Base-by-base conservation (phyloP, 2,888 invertebrate species). In the Andrena minutula region DNA sequence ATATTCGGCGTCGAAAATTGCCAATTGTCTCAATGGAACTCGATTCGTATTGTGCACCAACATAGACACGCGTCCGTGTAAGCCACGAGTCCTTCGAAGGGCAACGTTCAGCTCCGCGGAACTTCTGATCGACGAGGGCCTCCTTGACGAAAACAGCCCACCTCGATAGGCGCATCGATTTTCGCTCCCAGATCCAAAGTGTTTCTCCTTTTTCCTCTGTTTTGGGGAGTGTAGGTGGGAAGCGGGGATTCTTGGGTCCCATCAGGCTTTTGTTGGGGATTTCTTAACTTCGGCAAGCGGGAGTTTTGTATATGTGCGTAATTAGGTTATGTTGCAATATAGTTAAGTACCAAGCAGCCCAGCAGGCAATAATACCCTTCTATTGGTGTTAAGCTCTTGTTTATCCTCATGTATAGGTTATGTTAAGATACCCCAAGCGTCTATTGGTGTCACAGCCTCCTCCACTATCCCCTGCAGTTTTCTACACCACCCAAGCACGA, bases 1-100 rank as follows among this genome's bases (percentile, higher is more conserved):
- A 92, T 91, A 91, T 92, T 92, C 92, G 91, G 92, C 90, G 91
- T 92, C 91, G 92, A 93, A 92, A 93, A 93, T 93, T 92, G 92
- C 92, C 93, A 93, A 93, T 93, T 93, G 93, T 92, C 92, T 92
- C 92, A 93, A 93, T 93, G 90, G 90, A 91, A 91, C 91, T 89
- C 89, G 89, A 91, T 91, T 92, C 88, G 89, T 89, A 91, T 90
- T 87, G 86, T 87, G 79, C 88, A 83, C 81, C 86, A 87, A 88
- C 85, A 83, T 83, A 77, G 75, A 84, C 77, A 69, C 83, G 69
- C 77, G 78, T 23, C 47, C 8, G 23, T 63, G 58, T 32, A 56
- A 41, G 12, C 63, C 65, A 68, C 73, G 73, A 77, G 76, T 82
- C 83, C 79, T 81, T 87, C 83, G 83, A 77, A 77, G 60, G 79